A percentile compares a stretch with the other conserved stretches of the same genome.
Conservation (phyloP, 1,140 invertebrate species). For the Telenomus remus region DNA sequence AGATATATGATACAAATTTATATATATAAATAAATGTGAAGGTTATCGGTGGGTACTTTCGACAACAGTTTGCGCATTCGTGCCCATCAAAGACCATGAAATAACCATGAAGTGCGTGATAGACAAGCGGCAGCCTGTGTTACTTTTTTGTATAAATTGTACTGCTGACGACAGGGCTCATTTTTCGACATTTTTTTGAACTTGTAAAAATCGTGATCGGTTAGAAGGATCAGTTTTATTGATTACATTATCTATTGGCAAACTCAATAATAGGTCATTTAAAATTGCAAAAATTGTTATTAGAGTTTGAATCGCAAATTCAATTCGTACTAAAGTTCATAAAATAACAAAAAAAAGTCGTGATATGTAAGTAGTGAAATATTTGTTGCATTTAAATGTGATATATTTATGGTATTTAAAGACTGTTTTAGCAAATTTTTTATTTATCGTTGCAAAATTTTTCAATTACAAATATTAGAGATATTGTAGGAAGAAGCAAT, state of each 20-base stretch:
- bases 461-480: no score
- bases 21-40: conserved; percentile 68
- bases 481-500: not conserved
- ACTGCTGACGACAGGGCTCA: conserved; percentile 11
- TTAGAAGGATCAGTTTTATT: conserved; percentile 11
- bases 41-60: conserved; percentile 68
- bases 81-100: conserved; percentile 35
- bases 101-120: conserved; percentile 25
- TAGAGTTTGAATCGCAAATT: conserved; percentile 13
- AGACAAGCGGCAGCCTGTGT: conserved; percentile 28
- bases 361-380: conserved; percentile 26
- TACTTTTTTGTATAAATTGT: conserved; percentile 31
- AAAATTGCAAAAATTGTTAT: no score
- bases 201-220: not conserved
- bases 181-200: conserved; percentile 17
- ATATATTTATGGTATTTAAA: conserved; percentile 26
- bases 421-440: conserved; percentile 34
- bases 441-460: conserved; percentile 19
- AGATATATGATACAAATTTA: conserved; percentile 69
- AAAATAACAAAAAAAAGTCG: conserved; percentile 18
- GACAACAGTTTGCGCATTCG: conserved; percentile 45
- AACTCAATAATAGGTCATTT: no score
- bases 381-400: conserved; percentile 31
- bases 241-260: no score
- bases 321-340: conserved; percentile 24